phyloP scores from a whole-genome alignment of 2,113 vertebrate genomes.

The Columba livia region DNA sequence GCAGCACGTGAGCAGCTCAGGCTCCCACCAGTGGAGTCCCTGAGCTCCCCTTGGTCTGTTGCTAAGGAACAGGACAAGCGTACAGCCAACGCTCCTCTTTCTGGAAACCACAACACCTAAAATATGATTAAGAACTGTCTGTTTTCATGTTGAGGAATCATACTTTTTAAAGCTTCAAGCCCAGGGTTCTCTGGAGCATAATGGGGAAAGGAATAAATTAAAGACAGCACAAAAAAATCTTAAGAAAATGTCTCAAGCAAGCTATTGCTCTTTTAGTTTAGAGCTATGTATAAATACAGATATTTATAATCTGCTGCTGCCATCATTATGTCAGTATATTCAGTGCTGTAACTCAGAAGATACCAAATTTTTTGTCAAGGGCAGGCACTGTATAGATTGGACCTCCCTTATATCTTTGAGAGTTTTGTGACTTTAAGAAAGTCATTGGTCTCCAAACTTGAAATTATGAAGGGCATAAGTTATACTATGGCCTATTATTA shows the following conservation, averaged over 20 bases:
- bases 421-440: not conserved
- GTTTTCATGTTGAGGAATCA: slow-evolving; percentile 39
- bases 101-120: slow-evolving; percentile 32
- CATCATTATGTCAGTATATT: slow-evolving; percentile 46
- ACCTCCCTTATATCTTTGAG: not conserved
- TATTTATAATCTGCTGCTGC: slow-evolving; percentile 58
- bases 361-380: slow-evolving; percentile 14
- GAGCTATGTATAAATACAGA: slow-evolving; percentile 39
- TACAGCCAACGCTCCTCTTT: not conserved
- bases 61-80: slow-evolving; percentile 58
- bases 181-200: slow-evolving; percentile 22
- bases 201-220: slow-evolving; percentile 47
- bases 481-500: not conserved
- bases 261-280: slow-evolving; percentile 47
- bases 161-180: slow-evolving; percentile 29
- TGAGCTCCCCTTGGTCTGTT: slow-evolving; percentile 44
- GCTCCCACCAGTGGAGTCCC: slow-evolving; percentile 17
- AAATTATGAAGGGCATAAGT: not conserved
- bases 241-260: slow-evolving; percentile 44
- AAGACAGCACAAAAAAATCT: not conserved
- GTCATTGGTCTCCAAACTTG: not conserved
- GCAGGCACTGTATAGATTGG: not conserved
- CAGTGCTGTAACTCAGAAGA: slow-evolving; percentile 42
- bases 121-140: slow-evolving; percentile 41
- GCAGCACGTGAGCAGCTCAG: not conserved